These are phyloP conservation scores for Nasalis larvatus DNA, from an alignment of 2,113 vertebrate genomes.

Conservation along the genomic window DNA sequence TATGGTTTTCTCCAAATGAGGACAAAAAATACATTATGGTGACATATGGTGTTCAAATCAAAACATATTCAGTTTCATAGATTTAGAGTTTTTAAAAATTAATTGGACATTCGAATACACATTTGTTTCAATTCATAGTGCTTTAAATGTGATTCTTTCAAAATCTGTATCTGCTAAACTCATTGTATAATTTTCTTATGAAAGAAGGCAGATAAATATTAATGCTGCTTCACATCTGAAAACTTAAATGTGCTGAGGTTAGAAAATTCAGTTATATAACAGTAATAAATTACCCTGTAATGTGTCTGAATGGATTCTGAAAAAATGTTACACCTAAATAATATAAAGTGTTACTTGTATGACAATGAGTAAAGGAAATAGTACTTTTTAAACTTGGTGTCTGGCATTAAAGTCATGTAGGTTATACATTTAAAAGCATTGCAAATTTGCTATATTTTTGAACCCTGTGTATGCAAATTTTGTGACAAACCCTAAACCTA, in stretches of 20 bases:
- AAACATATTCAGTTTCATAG: constrained; percentile 56
- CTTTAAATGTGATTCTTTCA: constrained; percentile 41
- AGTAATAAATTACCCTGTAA: background rate
- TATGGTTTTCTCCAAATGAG: background rate
- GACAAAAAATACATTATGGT: background rate
- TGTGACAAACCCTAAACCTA: constrained; percentile 1
- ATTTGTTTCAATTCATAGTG: constrained; percentile 37
- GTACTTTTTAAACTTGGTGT: background rate
- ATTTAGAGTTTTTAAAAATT: constrained; percentile 31
- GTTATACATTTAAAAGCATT: constrained; percentile 14
- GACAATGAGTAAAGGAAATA: background rate
- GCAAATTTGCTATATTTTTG: constrained; percentile 28
- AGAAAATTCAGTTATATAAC: background rate
- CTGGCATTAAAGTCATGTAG: background rate
- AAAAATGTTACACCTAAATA: background rate
- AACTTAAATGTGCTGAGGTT: background rate
- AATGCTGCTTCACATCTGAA: background rate
- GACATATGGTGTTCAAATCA: constrained; percentile 55
- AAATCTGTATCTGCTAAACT: constrained; percentile 41
- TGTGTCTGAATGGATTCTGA: background rate
- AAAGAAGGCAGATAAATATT: constrained; percentile 31
- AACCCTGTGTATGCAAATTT: background rate
- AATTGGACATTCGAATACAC: constrained; percentile 51
- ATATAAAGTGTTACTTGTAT: background rate
- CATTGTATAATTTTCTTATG: constrained; percentile 25